A percentile compares a stretch with the other conserved stretches of the same genome.
phyloP scores from a whole-genome alignment of 2,113 vertebrate genomes.

The Dipodomys ordii region DNA sequence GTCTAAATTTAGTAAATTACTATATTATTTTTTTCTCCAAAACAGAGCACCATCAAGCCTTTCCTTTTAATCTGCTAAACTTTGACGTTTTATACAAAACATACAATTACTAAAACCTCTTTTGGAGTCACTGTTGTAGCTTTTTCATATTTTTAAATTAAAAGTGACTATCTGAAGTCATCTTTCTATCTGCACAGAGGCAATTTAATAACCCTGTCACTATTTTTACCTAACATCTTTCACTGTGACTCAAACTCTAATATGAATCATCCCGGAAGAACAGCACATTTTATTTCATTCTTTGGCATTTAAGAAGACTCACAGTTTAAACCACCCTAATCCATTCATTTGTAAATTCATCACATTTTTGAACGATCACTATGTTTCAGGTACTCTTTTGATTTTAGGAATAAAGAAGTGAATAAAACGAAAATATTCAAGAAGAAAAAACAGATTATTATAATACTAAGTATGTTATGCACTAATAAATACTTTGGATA shows the following conservation, averaged over 20 bases:
- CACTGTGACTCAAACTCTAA: constrained; percentile 3
- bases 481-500: not conserved
- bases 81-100: not conserved
- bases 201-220: constrained; percentile 57
- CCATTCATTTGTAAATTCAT: not conserved
- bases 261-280: constrained; percentile 26
- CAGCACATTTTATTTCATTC: not conserved
- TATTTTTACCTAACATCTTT: constrained; percentile 15
- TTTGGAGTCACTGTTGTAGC: not conserved
- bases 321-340: not conserved
- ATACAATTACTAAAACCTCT: constrained; percentile 22
- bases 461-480: not conserved
- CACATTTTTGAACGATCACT: not conserved
- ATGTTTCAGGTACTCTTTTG: not conserved
- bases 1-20: not conserved
- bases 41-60: not conserved
- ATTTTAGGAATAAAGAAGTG: no score
- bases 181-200: constrained; percentile 41
- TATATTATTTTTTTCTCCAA: not conserved
- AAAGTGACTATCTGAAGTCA: constrained; percentile 40
- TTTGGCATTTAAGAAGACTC: not conserved
- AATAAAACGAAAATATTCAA: not conserved
- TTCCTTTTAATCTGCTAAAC: constrained; percentile 27
- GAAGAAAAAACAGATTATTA: not conserved
- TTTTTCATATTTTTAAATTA: constrained; percentile 52